Base-by-base conservation (phyloP, 1,140 invertebrate species). In the Mya arenaria region DNA sequence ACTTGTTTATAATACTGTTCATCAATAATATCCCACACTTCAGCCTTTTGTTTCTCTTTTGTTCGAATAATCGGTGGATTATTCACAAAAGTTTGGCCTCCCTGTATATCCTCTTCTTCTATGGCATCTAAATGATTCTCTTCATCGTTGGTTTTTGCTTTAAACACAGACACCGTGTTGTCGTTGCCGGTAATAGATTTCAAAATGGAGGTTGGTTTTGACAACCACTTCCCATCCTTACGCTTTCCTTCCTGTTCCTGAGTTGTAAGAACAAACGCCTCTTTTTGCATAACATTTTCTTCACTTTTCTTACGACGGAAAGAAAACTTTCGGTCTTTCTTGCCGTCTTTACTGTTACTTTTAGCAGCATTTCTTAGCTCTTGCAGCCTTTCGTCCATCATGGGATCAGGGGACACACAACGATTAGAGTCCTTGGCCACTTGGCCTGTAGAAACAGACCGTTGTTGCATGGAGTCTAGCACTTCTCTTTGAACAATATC, bases 151-250 rank as follows among this genome's bases (percentile, higher is more conserved):
- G 69, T 58, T 39, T 84, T 87, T 23, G 84, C 72, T 83, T 87
- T 85, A 71, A 87, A 87, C 55, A 78, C 75, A 48, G 86, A 87
- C 15, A 85, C 84, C 34, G 80, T 75, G n/a, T 84, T 87, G 68
- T 85, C 86, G 55, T 83, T 79, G 23, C 86, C 81, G 55, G 86
- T 87, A 5, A 87, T 74, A 34, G 83, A 84, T 80, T 83, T 85
- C 17, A 87, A 37, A 8, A 86, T 74, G 19, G 85, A 86, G 36
- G 66, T 69, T 28, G 85, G 83, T 56, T 87, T 87, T 17, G 78
- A 80, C 28, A 85, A 56, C 83, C 84, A 85, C 32, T 82, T 84
- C 68, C 82, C 85, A 68, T 87, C 83, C 44, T 72, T 82, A 36
- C 83, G 85, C 34, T 85, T 85, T 28, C 63, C 72, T 23, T 58